Evolutionary conservation across 2,888 invertebrate genomes (phyloP).

Genomic region (Gymnocheta viridis): DNA sequence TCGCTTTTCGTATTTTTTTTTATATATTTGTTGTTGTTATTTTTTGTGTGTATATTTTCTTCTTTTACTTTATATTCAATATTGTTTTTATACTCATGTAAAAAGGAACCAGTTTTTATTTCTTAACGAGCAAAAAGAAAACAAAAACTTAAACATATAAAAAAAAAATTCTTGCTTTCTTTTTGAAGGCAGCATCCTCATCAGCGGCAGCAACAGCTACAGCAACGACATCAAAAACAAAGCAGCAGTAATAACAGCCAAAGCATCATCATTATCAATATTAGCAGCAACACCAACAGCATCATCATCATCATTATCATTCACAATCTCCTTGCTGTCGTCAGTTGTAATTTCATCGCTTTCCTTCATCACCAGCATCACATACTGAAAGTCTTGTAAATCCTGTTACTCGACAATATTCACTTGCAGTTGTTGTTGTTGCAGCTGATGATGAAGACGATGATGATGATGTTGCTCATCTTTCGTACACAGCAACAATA

Average conservation of each 20-base stretch:
- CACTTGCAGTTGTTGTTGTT: background rate
- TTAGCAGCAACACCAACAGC: constrained; percentile 6
- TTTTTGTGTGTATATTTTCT: background rate
- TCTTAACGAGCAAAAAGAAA: constrained; percentile 40
- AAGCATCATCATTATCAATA: constrained; percentile 35
- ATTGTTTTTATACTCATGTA: constrained; percentile 53
- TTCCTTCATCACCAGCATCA: constrained; percentile 13
- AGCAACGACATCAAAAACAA: background rate
- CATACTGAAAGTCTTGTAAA: constrained; percentile 60
- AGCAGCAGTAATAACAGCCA: constrained; percentile 28
- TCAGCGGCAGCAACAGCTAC: constrained; percentile 42
- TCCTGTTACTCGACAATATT: constrained; percentile 63
- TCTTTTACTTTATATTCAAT: constrained; percentile 31
- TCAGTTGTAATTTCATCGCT: constrained; percentile 17
- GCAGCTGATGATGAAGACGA: background rate
- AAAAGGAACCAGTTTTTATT: constrained; percentile 67
- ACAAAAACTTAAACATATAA: constrained; percentile 15
- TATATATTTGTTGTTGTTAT: constrained; percentile 20
- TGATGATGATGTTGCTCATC: constrained; percentile 38
- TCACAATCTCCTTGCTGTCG: constrained; percentile 27
- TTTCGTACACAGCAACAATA: background rate
- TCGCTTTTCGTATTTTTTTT: constrained; percentile 45
- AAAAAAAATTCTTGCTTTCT: constrained; percentile 65
- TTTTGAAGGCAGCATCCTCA: constrained; percentile 59
- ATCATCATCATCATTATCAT: constrained; percentile 12